Evolutionary conservation across 2,797 vertebrate species (phyloP).

Genomic region (Gobionotothen gibberifrons): DNA sequence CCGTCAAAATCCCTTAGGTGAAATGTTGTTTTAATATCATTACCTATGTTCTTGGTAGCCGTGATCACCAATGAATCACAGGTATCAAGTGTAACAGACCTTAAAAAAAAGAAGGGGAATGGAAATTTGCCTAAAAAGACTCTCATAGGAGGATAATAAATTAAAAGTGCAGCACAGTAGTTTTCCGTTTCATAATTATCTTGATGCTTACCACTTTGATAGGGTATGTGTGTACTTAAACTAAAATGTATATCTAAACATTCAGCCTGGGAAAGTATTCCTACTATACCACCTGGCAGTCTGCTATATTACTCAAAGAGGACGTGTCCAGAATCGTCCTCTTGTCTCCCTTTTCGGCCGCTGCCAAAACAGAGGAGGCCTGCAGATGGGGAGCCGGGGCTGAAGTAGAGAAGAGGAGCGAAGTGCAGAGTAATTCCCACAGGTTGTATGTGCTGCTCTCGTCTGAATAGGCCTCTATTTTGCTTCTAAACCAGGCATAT

Average conservation of each 20-base stretch:
- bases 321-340: constrained; percentile 56
- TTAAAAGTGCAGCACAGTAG: constrained; percentile 56
- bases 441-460: constrained; percentile 31
- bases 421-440: constrained; percentile 50
- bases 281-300: constrained; percentile 62
- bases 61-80: constrained; percentile 31
- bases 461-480: constrained; percentile 43
- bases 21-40: constrained; percentile 49
- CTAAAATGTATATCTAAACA: constrained; percentile 41
- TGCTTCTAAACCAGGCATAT: constrained; percentile 38
- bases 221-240: constrained; percentile 44
- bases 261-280: constrained; percentile 69
- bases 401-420: constrained; percentile 33
- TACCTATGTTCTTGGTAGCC: constrained; percentile 29
- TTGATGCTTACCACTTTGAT: constrained; percentile 57
- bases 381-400: constrained; percentile 34
- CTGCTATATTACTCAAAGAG: constrained; percentile 65
- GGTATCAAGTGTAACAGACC: constrained; percentile 7
- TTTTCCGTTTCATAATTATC: constrained; percentile 59
- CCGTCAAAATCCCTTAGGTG: constrained; percentile 63
- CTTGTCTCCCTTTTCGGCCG: constrained; percentile 45
- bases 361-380: constrained; percentile 59
- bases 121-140: constrained; percentile 54
- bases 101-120: constrained; percentile 37
- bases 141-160: constrained; percentile 62